Evolutionary conservation across 1,140 invertebrate species (phyloP).

Genomic region (Nasonia vitripennis): DNA sequence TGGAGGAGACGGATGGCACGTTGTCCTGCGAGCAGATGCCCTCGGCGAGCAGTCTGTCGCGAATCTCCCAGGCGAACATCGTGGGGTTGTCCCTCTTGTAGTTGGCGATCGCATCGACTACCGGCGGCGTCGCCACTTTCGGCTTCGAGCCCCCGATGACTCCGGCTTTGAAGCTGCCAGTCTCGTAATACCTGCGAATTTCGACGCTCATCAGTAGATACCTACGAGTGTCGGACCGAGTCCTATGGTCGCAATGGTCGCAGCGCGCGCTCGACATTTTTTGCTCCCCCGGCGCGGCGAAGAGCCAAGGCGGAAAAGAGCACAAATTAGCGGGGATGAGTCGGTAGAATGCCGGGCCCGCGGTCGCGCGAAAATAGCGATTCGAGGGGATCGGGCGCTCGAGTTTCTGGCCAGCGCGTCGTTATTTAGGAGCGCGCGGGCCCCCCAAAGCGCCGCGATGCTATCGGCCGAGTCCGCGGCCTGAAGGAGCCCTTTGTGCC

Average conservation of each 20-base stretch:
- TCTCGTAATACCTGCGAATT: slow-evolving; percentile 95
- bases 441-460: slow-evolving; percentile 55
- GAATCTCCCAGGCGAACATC: slow-evolving; percentile 99
- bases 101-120: slow-evolving; percentile 98
- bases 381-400: too few species aligned
- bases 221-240: too few species aligned
- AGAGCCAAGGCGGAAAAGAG: too few species aligned
- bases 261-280: too few species aligned
- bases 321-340: too few species aligned
- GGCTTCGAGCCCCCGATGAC: slow-evolving; percentile 99
- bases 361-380: too few species aligned
- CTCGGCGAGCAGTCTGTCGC: slow-evolving; percentile 96
- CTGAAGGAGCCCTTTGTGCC: slow-evolving; percentile 71
- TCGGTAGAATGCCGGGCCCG: too few species aligned
- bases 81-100: slow-evolving; percentile 99
- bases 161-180: slow-evolving; percentile 98
- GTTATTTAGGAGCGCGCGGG: slow-evolving; percentile 11
- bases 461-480: slow-evolving; percentile 61
- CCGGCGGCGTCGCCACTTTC: slow-evolving; percentile 98
- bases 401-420: too few species aligned
- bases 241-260: too few species aligned
- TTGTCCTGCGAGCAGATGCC: slow-evolving; percentile 99
- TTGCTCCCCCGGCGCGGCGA: too few species aligned
- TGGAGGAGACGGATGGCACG: slow-evolving; percentile 98
- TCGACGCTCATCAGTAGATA: neutral